A percentile compares a stretch with the other conserved stretches of the same genome.
Evolutionary conservation across 2,797 vertebrate species (phyloP).

Genomic region (Ispidina lecontei): DNA sequence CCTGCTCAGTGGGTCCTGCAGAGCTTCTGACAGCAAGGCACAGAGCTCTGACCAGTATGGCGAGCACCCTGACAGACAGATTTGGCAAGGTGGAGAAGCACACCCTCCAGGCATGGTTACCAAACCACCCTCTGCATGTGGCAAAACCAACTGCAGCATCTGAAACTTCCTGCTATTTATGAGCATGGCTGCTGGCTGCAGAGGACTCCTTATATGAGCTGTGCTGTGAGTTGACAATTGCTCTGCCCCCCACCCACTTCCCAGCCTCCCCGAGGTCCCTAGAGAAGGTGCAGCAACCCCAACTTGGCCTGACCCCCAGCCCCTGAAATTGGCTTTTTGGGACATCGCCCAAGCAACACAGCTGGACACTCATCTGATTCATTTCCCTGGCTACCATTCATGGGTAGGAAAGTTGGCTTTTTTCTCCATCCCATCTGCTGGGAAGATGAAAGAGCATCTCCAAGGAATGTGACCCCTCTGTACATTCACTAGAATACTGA

Average conservation of each 20-base stretch:
- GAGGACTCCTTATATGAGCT: not conserved
- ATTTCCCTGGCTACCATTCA: not conserved
- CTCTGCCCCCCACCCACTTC: not conserved
- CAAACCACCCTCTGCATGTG: not conserved
- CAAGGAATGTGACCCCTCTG: not conserved
- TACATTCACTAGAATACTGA: not conserved
- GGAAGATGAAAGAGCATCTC: not conserved
- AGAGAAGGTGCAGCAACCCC: not conserved
- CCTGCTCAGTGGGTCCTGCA: rapidly evolving
- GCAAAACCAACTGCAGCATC: not conserved
- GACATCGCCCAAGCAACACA: rapidly evolving
- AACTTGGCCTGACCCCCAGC: not conserved
- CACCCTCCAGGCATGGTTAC: not conserved
- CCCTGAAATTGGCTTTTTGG: not conserved
- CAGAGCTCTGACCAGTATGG: not conserved
- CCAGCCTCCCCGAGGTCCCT: not conserved
- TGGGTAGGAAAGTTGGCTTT: not conserved
- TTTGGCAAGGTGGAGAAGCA: not conserved
- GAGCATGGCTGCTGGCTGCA: not conserved
- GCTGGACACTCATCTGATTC: not conserved
- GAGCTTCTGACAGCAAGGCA: not conserved
- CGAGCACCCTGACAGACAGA: rapidly evolving
- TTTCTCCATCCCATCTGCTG: not conserved
- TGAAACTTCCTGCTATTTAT: not conserved
- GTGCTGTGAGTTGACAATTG: not conserved